Percentiles rank a stretch among this genome's conserved stretches.
phyloP scores from a whole-genome alignment of 2,888 invertebrate species.

The Amphipyra tragopoginis region DNA sequence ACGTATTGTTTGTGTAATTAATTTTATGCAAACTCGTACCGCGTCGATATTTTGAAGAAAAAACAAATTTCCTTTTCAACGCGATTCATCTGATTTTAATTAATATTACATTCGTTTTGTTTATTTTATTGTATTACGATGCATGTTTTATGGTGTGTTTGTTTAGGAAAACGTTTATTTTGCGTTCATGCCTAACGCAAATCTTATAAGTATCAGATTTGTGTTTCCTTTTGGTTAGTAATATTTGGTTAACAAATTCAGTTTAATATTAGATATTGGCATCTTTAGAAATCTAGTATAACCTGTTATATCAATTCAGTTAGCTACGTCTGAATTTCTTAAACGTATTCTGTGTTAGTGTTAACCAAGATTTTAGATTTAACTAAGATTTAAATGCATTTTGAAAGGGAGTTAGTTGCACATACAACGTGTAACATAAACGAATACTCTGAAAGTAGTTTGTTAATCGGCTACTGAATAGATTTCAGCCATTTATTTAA shows the following conservation, averaged over 20 bases:
- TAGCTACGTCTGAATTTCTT: slow-evolving; percentile 5
- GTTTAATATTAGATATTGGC: slow-evolving; percentile 16
- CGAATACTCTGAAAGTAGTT: too few relatives aligned
- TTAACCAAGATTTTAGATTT: too few relatives aligned
- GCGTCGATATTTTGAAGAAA: slow-evolving; percentile 8
- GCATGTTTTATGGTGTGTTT: neutral
- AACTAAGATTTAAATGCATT: too few relatives aligned
- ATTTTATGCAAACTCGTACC: slow-evolving; percentile 29
- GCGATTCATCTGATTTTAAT: slow-evolving; percentile 12
- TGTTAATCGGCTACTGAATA: too few relatives aligned
- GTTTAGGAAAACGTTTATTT: slow-evolving; percentile 12
- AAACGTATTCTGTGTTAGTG: slow-evolving; percentile 7
- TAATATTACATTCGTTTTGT: slow-evolving; percentile 11
- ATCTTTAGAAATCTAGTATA: slow-evolving; percentile 20
- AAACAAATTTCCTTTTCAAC: slow-evolving; percentile 3
- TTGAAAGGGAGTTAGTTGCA: too few relatives aligned
- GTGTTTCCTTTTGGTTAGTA: slow-evolving; percentile 2
- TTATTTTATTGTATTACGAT: slow-evolving; percentile 16
- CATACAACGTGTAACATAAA: too few relatives aligned
- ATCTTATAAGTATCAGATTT: slow-evolving; percentile 28
- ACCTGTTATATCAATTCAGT: slow-evolving; percentile 2
- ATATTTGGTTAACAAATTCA: slow-evolving; percentile 37
- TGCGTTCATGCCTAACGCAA: slow-evolving; percentile 10
- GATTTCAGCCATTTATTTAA: too few relatives aligned
- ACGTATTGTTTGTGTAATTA: slow-evolving; percentile 35